phyloP scores from a whole-genome alignment of 1,140 invertebrate species.

The Trichonephila inaurata region DNA sequence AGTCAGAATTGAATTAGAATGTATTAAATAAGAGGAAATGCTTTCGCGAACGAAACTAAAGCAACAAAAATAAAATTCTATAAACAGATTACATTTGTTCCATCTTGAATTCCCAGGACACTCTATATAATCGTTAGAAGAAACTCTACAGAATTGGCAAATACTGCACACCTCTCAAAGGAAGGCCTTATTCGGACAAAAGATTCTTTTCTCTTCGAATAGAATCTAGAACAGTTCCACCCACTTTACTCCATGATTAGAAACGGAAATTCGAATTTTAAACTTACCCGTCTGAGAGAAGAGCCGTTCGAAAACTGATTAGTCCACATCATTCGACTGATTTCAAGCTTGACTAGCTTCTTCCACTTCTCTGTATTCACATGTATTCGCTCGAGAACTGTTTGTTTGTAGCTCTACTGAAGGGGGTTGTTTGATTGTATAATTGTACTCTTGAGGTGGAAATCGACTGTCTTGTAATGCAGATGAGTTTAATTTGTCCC shows the following conservation, averaged over 20 bases:
- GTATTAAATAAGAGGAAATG: too few species aligned
- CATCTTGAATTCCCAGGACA: too few species aligned
- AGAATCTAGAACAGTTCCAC: background rate
- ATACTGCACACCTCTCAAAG: background rate
- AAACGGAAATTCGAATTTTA: conserved; percentile 37
- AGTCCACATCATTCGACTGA: conserved; percentile 35
- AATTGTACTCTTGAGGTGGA: background rate
- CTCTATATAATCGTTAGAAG: too few species aligned
- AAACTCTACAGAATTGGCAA: background rate
- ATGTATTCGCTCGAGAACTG: background rate
- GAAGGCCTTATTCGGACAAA: background rate
- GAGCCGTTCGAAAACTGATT: conserved; percentile 9
- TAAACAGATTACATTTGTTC: too few species aligned
- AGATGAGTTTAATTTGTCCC: background rate
- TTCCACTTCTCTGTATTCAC: background rate
- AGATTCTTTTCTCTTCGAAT: background rate
- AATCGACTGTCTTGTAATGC: background rate
- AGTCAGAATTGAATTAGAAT: too few species aligned
- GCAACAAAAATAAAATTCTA: too few species aligned
- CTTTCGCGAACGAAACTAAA: too few species aligned
- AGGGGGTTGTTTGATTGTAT: background rate
- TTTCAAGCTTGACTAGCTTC: conserved; percentile 35
- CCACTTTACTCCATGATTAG: conserved; percentile 24
- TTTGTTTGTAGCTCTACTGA: background rate
- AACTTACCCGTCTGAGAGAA: background rate